Conservation (phyloP, 2,888 invertebrate genomes). For the Aromia moschata region DNA sequence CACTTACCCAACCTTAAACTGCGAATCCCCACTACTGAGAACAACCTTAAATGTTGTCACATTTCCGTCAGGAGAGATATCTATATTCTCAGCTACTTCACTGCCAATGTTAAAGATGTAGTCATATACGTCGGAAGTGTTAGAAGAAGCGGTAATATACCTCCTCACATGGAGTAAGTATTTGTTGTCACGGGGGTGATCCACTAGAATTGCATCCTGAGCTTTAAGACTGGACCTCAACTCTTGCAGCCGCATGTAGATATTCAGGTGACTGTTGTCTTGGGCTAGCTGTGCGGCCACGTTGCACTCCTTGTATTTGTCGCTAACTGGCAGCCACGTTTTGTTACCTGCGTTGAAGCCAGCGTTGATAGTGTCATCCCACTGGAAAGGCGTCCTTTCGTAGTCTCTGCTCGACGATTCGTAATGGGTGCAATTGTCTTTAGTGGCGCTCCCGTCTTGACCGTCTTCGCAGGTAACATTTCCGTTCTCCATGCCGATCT, state of each 20-base stretch:
- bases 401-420: slow-evolving; percentile 73
- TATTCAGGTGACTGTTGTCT: slow-evolving; percentile 68
- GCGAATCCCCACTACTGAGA: slow-evolving; percentile 1
- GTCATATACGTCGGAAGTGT: neutral
- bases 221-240: slow-evolving; percentile 59
- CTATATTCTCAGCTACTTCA: neutral
- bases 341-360: slow-evolving; percentile 63
- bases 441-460: slow-evolving; percentile 66
- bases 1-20: slow-evolving; percentile 6
- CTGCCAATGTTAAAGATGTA: slow-evolving; percentile 1
- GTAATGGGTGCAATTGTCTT: slow-evolving; percentile 59
- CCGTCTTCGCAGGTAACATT: slow-evolving; percentile 63
- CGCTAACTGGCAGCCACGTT: slow-evolving; percentile 77
- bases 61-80: neutral
- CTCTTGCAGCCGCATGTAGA: slow-evolving; percentile 69
- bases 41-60: slow-evolving; percentile 1
- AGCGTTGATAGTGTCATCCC: slow-evolving; percentile 70
- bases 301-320: slow-evolving; percentile 69
- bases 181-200: neutral
- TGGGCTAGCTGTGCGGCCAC: slow-evolving; percentile 64
- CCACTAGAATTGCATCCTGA: slow-evolving; percentile 4
- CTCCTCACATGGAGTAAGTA: neutral
- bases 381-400: slow-evolving; percentile 82
- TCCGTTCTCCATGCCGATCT: slow-evolving; percentile 76
- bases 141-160: neutral